Base-by-base conservation (phyloP, 2,888 invertebrate genomes). In the Diloba caeruleocephala region DNA sequence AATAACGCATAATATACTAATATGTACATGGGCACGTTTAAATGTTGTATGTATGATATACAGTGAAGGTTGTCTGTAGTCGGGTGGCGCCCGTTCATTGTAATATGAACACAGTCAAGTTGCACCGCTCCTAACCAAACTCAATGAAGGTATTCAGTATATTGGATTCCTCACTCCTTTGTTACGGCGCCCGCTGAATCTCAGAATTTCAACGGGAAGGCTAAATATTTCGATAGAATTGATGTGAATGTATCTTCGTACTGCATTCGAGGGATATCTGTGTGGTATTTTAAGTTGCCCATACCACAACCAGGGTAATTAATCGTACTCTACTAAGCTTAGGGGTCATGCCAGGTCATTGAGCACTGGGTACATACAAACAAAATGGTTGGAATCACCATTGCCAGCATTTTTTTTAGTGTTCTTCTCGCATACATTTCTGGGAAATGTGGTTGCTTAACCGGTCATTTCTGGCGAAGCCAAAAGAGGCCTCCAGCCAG, bases 141-240 rank as follows among this genome's bases (percentile, higher is more conserved):
- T 65, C 46, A 57, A 68, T 69, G 39, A 71, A 66, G 67, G 55
- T 61, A 64, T 71, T 65, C 65, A 57, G 53, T 55, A 68, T 74
- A 77, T 73, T 77, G 63, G 34, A 73, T 74, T 68, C 62, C 62
- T 45, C 21, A 31, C 38, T 53, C 62, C 58, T 65, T 71, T 68
- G 67, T 52, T 42, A 51, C 49, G 44, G 10, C 41, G 23, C n/a
- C 32, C 33, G 29, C 42, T 39, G 53, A 56, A 55, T 53, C 57
- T 44, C 55, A 34, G 28, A 39, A 54, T 48, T 46, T 54, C 46
- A 54, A 37, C 37, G 36, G 21, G 6, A 32, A 52, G 15, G 36
- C 42, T 37, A 50, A 46, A 52, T 55, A 46, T 51, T 46, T 56
- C 14, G 7, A 39, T 12, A 31, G 26, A 36, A 54, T 43, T 50